A percentile compares a stretch with the other conserved stretches of the same genome.
Evolutionary conservation across 1,140 invertebrate genomes (phyloP).

Genomic region (Bicyclus anynana): DNA sequence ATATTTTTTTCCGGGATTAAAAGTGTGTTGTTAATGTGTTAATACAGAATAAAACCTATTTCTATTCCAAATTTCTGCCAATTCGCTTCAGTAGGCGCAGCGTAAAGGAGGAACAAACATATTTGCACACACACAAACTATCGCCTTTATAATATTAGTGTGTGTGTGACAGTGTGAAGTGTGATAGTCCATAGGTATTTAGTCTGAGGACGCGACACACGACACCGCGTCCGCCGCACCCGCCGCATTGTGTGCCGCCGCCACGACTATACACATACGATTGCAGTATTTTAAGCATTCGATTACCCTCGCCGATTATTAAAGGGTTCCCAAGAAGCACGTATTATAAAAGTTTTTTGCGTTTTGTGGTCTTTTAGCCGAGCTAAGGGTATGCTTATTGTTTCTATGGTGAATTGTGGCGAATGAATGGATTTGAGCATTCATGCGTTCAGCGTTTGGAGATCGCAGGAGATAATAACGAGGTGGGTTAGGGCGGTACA

Average conservation of each 20-base stretch:
- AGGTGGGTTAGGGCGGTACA: conserved; percentile 57
- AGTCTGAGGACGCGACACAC: conserved; percentile 50
- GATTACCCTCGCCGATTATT: conserved; percentile 67
- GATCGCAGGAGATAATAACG: conserved; percentile 63
- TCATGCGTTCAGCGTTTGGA: conserved; percentile 51
- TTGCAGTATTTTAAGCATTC: conserved; percentile 74
- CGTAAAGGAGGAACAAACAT: no score
- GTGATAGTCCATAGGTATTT: no score
- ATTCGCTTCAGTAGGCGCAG: no score
- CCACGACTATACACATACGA: conserved; percentile 55
- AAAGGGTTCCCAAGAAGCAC: conserved; percentile 74
- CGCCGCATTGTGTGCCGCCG: conserved; percentile 46
- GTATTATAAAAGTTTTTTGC: conserved; percentile 58
- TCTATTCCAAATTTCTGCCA: no score
- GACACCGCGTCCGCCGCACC: conserved; percentile 47
- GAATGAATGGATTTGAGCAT: conserved; percentile 62
- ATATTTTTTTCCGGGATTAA: no score
- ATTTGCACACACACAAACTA: no score
- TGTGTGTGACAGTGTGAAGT: no score
- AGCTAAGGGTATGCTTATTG: conserved; percentile 68
- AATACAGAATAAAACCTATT: no score
- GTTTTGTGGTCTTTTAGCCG: conserved; percentile 65
- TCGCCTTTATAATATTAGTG: no score
- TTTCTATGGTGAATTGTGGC: conserved; percentile 66
- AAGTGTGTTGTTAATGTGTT: no score